Conservation (phyloP, 2,113 vertebrate genomes). For the Phaethornis superciliosus region DNA sequence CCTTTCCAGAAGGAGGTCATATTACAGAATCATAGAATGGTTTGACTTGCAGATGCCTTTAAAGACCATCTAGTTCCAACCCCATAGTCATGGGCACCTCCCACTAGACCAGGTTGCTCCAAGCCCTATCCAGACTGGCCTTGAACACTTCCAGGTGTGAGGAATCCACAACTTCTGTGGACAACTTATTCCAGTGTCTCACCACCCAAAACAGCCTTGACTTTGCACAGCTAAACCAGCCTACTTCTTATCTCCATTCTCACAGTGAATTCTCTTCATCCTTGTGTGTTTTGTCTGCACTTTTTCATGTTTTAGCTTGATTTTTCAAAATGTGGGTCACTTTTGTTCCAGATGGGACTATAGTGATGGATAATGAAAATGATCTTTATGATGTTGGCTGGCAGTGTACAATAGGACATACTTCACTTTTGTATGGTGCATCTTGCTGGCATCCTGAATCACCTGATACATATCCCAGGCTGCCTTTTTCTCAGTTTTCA, state of each 20-base stretch:
- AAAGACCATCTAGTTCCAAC: too few species aligned
- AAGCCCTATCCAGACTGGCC: too few species aligned
- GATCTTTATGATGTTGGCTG: background rate
- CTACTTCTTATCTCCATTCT: background rate
- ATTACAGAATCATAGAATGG: too few species aligned
- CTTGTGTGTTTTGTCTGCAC: background rate
- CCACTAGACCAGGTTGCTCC: too few species aligned
- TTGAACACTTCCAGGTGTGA: too few species aligned
- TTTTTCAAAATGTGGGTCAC: background rate
- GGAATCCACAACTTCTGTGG: too few species aligned
- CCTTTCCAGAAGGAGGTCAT: background rate
- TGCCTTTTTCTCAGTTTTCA: background rate
- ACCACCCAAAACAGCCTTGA: background rate
- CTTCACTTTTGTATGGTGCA: background rate
- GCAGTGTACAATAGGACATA: background rate
- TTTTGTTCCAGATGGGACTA: background rate
- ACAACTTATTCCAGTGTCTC: too few species aligned
- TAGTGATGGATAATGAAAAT: background rate
- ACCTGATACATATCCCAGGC: background rate
- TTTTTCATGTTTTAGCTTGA: background rate
- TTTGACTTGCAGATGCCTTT: too few species aligned
- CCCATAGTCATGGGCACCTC: too few species aligned
- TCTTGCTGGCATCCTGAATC: background rate
- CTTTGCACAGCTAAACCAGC: background rate
- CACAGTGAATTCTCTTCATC: background rate